Base-by-base conservation (phyloP, 2,797 vertebrate species). In the Decapterus maruadsi region DNA sequence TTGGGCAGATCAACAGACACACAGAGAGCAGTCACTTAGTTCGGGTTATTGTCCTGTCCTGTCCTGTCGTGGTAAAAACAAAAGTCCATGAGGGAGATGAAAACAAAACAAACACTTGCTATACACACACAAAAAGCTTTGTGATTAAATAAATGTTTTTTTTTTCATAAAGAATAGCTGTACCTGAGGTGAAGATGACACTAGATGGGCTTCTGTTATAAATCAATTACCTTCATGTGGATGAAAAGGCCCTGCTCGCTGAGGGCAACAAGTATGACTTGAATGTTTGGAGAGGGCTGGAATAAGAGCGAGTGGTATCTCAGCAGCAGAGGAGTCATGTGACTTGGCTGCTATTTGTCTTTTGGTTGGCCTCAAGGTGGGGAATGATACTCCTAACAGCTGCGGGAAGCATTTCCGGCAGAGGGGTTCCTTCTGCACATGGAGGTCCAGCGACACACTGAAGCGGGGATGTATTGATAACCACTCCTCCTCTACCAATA, bases 371-470 rank as follows among this genome's bases (percentile, higher is more conserved):
- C 88, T 93, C 82, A 89, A 91, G 88, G 90, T 92, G 89, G 92
- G 82, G 88, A 93, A 86, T 94, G 90, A 93, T 93, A 83, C 92
- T 93, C 88, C 87, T 89, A 93, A 91, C 93, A 94, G 92, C 92
- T 94, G 93, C 87, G 22, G 82, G 86, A 93, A 92, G 91, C 90
- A 93, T 94, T 94, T 94, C 93, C 91, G 89, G 86, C 69, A 36
- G 54, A 87, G 88, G 77, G 72, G 89, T 93, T 89, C 87, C 84
- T 91, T 78, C 72, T 81, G 80, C 82, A 76, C 82, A 83, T 48
- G 58, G 77, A 91, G 71, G 80, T 86, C 86, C 80, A 80, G 68
- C 48, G 73, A 38, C 46, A 51, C 65, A 60, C 70, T 57, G 45
- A 22, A 61, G 77, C 61, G 65, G 48, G 34, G 80, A 69, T 57